phyloP scores from a whole-genome alignment of 2,797 vertebrate genomes.

The Halcyon badia region DNA sequence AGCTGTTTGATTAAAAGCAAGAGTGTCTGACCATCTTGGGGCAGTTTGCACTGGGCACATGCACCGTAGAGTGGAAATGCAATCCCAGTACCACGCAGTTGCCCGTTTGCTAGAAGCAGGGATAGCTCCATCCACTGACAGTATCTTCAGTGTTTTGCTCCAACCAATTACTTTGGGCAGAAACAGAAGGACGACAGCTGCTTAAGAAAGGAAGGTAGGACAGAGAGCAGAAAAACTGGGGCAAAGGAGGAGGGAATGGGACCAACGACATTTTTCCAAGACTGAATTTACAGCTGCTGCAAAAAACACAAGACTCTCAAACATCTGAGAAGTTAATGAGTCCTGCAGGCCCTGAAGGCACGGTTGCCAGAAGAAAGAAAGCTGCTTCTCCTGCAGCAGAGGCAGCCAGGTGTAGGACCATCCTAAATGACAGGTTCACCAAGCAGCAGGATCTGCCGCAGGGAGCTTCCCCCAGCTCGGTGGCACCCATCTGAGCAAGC shows the following conservation, averaged over 20 bases:
- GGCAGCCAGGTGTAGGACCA: background rate
- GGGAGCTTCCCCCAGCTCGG: background rate
- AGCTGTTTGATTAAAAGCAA: background rate
- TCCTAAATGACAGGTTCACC: background rate
- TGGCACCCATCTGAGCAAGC: background rate
- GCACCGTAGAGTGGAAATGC: background rate
- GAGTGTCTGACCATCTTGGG: background rate
- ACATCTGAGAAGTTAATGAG: background rate
- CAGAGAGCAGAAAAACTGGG: background rate
- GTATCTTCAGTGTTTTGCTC: background rate
- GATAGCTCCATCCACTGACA: background rate
- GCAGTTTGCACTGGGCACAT: background rate
- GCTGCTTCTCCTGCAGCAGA: background rate
- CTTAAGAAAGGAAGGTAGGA: background rate
- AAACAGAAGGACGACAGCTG: background rate
- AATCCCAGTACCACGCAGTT: too few relatives aligned
- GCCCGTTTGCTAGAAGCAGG: background rate
- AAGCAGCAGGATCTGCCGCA: background rate
- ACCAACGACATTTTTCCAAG: background rate
- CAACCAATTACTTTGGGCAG: background rate
- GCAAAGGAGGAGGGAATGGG: background rate
- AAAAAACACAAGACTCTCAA: background rate
- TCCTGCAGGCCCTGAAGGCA: background rate
- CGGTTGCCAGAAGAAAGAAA: background rate
- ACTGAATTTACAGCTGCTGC: background rate